Evolutionary conservation across 2,113 vertebrate species (phyloP), one percentile per base, ranked within the genome.

Genomic region (Speoplatyrhinus poulsoni): DNA sequence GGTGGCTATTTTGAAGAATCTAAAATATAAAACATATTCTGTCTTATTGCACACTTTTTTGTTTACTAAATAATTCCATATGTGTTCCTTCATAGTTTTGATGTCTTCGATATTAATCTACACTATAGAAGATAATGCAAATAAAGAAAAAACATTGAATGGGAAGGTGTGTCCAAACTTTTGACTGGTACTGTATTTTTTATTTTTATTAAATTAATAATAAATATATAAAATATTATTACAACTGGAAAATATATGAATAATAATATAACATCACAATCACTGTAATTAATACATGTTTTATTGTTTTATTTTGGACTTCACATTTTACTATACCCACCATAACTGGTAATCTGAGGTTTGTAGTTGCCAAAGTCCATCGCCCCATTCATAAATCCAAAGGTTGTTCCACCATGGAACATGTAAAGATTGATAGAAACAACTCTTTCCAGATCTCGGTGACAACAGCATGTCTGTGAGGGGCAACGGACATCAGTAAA

Each of bases 341-440:
- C 96, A 0, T 98, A 98, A 84, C 96, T 98, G 84, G 93, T 95
- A 84, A 96, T 92, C 26, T 96, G 93, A 2, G 96, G 79, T 83
- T 92, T 95, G 81, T 97, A 97, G 2, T 91, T 89, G 0, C 92
- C 88, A 41, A 93, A 88, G 56, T 96, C 91, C 80, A 94, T 52
- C 0, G 96, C 96, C 19, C 96, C 96, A 0, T 83, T 96, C 85
- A 96, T 95, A 90, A 98, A 98, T 17, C 96, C 96, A 26, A 98
- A 98, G 90, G 92, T 98, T 73, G 95, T 97, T 75, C 96, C 96
- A 12, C 96, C 96, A 0, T 98, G 96, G 83, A 98, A 98, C 96
- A 97, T 97, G 86, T 98, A 98, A 48, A 98, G 90, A 58, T 98
- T 98, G 83, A 98, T 92, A 71, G 96, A 97, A 8, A 94, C 90